Conservation (phyloP, 1,140 invertebrate genomes). For the Lethrus apterus region DNA sequence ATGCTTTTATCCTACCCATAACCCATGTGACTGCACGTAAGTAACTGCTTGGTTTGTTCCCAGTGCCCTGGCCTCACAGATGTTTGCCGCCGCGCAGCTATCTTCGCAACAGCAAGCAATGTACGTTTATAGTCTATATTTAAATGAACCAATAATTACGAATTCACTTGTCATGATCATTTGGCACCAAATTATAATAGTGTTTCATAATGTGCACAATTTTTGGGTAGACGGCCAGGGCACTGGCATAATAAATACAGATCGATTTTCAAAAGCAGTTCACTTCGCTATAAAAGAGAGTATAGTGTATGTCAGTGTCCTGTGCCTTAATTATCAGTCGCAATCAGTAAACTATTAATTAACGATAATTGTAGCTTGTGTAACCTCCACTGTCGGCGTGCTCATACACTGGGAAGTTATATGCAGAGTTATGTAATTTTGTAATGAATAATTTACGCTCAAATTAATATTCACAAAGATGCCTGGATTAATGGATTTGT, state of each 20-base stretch:
- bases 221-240: slow-evolving; percentile 52
- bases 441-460: no score
- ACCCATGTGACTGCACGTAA: no score
- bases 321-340: slow-evolving; percentile 43
- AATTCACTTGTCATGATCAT: slow-evolving; percentile 12
- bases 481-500: no score
- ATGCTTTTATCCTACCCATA: no score
- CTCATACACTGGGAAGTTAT: no score
- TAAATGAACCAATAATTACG: slow-evolving; percentile 8
- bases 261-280: slow-evolving; percentile 6
- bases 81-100: slow-evolving; percentile 84
- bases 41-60: slow-evolving; percentile 47
- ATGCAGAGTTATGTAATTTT: no score
- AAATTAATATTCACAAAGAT: no score
- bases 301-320: slow-evolving; percentile 58
- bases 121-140: slow-evolving; percentile 57
- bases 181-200: slow-evolving; percentile 24
- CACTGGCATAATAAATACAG: slow-evolving; percentile 62
- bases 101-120: slow-evolving; percentile 83
- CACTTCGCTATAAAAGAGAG: not conserved
- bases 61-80: slow-evolving; percentile 93
- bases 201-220: not conserved
- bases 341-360: slow-evolving; percentile 8
- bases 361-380: slow-evolving; percentile 41
- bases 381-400: slow-evolving; percentile 10